These are phyloP conservation scores for Stictonetta naevosa DNA, from an alignment of 2,113 vertebrate species.

Conservation along the genomic window DNA sequence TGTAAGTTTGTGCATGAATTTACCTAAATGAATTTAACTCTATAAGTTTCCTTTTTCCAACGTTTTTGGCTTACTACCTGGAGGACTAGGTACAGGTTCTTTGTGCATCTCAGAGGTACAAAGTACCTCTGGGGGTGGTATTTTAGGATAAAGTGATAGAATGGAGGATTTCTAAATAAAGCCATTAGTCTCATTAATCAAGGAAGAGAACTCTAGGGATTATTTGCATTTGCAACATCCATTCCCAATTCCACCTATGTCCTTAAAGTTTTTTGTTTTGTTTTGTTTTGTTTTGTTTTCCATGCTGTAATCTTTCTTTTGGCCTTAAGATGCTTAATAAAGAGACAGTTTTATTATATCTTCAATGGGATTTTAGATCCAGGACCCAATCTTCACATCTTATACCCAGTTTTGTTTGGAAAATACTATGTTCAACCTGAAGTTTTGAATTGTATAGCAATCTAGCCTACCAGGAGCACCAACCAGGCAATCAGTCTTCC, in stretches of 20 bases:
- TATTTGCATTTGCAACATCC: background rate
- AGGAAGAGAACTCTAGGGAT: background rate
- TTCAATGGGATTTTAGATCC: background rate
- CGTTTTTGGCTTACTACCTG: background rate
- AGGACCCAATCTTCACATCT: background rate
- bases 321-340: background rate
- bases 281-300: background rate
- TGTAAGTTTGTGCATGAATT: background rate
- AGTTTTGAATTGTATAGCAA: background rate
- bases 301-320: background rate
- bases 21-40: background rate
- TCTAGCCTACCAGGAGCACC: background rate
- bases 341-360: background rate
- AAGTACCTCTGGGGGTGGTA: background rate
- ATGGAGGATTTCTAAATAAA: background rate
- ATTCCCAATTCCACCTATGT: background rate
- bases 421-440: accelerated
- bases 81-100: accelerated
- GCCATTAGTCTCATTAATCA: background rate
- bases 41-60: background rate
- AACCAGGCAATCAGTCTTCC: background rate
- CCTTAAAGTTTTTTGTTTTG: background rate
- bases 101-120: background rate
- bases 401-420: background rate
- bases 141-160: background rate